phyloP scores from a whole-genome alignment of 35 echinoderm and acorn worm species.

The Lytechinus pictus region DNA sequence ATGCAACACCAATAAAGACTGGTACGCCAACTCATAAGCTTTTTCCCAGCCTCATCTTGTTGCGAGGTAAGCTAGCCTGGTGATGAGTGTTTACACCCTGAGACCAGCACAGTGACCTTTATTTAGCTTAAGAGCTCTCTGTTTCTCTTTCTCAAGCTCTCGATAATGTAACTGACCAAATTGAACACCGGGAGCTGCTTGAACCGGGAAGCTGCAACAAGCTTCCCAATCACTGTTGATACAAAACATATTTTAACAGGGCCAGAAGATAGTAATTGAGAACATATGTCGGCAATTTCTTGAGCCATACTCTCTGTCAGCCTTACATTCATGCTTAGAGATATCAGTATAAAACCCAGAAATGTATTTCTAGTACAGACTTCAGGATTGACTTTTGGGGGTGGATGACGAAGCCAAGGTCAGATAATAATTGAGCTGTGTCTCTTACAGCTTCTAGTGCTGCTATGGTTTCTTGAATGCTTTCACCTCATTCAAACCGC shows the following conservation, averaged over 20 bases:
- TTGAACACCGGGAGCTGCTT: conserved; percentile 59
- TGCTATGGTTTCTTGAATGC: too few species aligned
- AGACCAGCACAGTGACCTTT: too few species aligned
- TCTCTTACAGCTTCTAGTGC: background rate
- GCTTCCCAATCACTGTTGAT: conserved; percentile 62
- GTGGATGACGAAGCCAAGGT: conserved; percentile 72
- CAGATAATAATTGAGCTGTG: conserved; percentile 29
- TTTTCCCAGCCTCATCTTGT: too few species aligned
- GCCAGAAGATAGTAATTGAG: background rate
- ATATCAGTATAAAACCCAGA: conserved; percentile 63
- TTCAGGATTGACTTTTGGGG: conserved; percentile 58
- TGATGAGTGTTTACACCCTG: too few species aligned
- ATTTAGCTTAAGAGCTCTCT: background rate
- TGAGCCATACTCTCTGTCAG: conserved; percentile 39
- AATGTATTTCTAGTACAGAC: conserved; percentile 60
- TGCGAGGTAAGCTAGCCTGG: too few species aligned
- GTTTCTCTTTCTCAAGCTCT: conserved; percentile 50
- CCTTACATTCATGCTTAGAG: conserved; percentile 45
- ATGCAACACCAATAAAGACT: too few species aligned
- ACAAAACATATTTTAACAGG: conserved; percentile 54
- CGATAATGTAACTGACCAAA: conserved; percentile 62
- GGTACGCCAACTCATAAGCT: too few species aligned
- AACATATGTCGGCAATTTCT: conserved; percentile 52
- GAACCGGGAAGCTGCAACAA: conserved; percentile 71
- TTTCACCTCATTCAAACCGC: too few species aligned